These are phyloP conservation scores for Prionailurus bengalensis DNA, from an alignment of 2,113 vertebrate genomes.

Conservation along the genomic window DNA sequence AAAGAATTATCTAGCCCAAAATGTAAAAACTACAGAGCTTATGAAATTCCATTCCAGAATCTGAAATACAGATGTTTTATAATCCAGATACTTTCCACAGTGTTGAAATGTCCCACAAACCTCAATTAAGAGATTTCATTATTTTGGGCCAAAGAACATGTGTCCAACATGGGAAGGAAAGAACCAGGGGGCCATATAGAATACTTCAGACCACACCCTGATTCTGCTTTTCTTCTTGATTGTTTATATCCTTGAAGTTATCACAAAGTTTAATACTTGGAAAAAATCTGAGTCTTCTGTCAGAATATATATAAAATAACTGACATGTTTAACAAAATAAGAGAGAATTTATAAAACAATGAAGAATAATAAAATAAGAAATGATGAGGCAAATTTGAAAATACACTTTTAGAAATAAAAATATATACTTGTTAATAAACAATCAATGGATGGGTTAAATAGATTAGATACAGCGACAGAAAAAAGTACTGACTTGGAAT, in stretches of 20 bases:
- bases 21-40: neutral
- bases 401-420: conserved; percentile 46
- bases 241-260: neutral
- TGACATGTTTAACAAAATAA: conserved; percentile 18
- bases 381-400: conserved; percentile 5
- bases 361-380: neutral
- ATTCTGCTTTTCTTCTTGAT: neutral
- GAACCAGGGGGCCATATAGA: neutral
- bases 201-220: neutral
- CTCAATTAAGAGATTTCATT: neutral
- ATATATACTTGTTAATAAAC: neutral
- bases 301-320: conserved; percentile 32
- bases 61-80: neutral
- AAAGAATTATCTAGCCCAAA: neutral
- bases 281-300: neutral
- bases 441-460: neutral
- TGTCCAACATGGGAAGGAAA: neutral
- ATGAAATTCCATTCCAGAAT: neutral
- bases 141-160: neutral
- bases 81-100: neutral
- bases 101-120: neutral
- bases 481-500: neutral
- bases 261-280: neutral
- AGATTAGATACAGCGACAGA: neutral
- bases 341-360: neutral